These are phyloP conservation scores for Boleophthalmus pectinirostris DNA, from an alignment of 2,113 vertebrate species.

Conservation along the genomic window DNA sequence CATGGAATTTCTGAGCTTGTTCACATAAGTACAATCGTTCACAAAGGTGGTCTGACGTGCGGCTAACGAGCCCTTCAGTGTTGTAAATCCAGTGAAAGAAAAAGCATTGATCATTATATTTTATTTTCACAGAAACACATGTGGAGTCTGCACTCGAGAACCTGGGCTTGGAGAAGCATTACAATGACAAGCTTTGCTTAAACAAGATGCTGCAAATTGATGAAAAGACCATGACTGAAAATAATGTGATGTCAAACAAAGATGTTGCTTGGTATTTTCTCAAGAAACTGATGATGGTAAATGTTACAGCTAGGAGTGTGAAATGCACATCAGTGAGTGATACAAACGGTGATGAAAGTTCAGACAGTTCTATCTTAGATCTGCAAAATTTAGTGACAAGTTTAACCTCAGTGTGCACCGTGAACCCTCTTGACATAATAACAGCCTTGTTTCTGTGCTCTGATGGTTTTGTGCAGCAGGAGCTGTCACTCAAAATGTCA, in stretches of 20 bases:
- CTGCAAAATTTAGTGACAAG: slow-evolving; percentile 9
- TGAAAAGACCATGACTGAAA: neutral
- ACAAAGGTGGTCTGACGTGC: too few relatives aligned
- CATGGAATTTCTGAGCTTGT: too few relatives aligned
- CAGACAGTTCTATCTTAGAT: neutral
- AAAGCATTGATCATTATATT: neutral
- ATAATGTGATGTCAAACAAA: slow-evolving; percentile 1
- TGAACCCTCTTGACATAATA: slow-evolving; percentile 74
- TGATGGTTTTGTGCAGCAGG: slow-evolving; percentile 68
- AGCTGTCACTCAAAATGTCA: slow-evolving; percentile 73
- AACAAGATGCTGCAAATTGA: slow-evolving; percentile 8
- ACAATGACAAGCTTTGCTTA: neutral
- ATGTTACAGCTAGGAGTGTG: slow-evolving; percentile 11
- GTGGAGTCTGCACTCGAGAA: neutral
- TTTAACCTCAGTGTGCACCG: neutral
- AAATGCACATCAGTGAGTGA: neutral
- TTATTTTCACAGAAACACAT: slow-evolving; percentile 1
- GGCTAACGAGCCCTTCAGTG: too few relatives aligned
- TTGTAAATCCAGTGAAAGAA: neutral
- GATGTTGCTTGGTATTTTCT: slow-evolving; percentile 10
- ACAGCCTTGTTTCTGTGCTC: slow-evolving; percentile 74
- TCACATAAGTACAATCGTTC: too few relatives aligned
- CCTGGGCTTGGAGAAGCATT: neutral
- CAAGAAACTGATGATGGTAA: slow-evolving; percentile 5
- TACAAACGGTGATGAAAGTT: neutral